Evolutionary conservation across 1,140 invertebrate genomes (phyloP).

Genomic region (Leptonema lineaticorne): DNA sequence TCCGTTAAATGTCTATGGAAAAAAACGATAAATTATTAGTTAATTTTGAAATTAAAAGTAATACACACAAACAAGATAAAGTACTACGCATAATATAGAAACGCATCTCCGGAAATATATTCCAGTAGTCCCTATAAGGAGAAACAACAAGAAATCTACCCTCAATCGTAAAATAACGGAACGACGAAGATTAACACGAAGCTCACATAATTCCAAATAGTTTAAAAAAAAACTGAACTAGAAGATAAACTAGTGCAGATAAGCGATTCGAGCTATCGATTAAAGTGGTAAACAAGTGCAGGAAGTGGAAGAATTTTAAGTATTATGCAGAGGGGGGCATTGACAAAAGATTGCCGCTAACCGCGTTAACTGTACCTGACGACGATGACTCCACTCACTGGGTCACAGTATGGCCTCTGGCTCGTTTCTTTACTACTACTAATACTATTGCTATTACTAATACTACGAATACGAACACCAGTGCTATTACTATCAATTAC

Average conservation of each 20-base stretch:
- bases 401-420: conserved; percentile 22
- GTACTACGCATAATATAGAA: no score
- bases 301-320: neutral
- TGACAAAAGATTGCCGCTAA: neutral
- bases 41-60: no score
- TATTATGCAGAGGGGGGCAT: neutral
- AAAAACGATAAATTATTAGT: no score
- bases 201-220: neutral
- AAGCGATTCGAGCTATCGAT: neutral
- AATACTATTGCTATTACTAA: no score
- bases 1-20: no score
- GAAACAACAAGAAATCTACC: no score
- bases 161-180: neutral
- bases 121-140: no score
- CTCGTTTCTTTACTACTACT: no score
- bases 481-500: no score
- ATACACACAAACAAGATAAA: no score
- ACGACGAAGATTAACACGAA: neutral
- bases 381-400: conserved; percentile 24
- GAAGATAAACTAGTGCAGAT: neutral
- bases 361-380: conserved; percentile 14
- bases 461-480: no score
- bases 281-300: neutral
- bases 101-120: no score
- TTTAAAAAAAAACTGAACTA: neutral